These are phyloP conservation scores for Scaptomyza montana DNA, from an alignment of 1,140 invertebrate species.

Conservation along the genomic window DNA sequence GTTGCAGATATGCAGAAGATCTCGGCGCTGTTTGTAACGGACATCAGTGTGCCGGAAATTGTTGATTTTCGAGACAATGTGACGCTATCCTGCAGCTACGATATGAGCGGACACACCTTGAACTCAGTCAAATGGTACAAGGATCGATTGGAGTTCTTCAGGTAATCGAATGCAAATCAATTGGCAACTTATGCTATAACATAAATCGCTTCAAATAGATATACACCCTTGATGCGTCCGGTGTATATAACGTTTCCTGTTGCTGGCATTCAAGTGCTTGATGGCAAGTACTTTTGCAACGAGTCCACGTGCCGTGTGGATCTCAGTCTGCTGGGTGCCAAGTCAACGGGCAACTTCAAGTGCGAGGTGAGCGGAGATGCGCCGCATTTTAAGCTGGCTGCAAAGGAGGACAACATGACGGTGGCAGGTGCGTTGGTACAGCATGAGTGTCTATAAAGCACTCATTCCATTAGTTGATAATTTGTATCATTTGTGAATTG, in stretches of 20 bases:
- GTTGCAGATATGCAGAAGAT: constrained; percentile 56
- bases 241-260: constrained; percentile 78
- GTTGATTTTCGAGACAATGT: constrained; percentile 85
- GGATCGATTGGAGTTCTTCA: constrained; percentile 89
- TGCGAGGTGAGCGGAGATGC: constrained; percentile 88
- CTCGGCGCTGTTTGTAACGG: constrained; percentile 70
- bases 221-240: constrained; percentile 77
- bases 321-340: constrained; percentile 85
- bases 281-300: constrained; percentile 88
- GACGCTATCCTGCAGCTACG: constrained; percentile 85
- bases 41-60: constrained; percentile 84
- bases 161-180: constrained; percentile 68
- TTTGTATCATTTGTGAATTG: constrained; percentile 21
- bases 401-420: constrained; percentile 86
- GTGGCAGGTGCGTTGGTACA: constrained; percentile 85
- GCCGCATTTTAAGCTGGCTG: constrained; percentile 86
- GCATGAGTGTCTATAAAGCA: background rate
- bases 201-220: constrained; percentile 43
- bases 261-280: constrained; percentile 89
- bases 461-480: constrained; percentile 34
- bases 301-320: constrained; percentile 84
- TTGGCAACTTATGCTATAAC: no score
- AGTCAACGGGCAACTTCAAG: constrained; percentile 85
- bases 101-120: constrained; percentile 86
- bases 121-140: constrained; percentile 94